These are phyloP conservation scores for Leucoma salicis DNA, from an alignment of 2,888 invertebrate species.

Conservation along the genomic window DNA sequence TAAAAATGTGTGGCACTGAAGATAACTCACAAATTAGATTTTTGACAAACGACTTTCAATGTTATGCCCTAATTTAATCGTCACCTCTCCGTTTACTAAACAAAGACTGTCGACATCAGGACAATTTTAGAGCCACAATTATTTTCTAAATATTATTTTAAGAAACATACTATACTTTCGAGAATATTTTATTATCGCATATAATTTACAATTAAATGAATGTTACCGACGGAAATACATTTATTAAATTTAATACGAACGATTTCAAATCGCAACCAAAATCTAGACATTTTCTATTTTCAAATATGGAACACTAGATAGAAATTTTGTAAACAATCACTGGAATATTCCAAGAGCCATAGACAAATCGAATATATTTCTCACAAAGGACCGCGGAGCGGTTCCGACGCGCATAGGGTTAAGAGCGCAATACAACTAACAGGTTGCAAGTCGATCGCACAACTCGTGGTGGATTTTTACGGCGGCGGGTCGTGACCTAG, in stretches of 20 bases:
- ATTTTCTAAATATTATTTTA: too few species aligned
- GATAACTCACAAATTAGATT: background rate
- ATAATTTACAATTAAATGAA: background rate
- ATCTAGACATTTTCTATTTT: background rate
- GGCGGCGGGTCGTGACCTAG: slow-evolving; percentile 31
- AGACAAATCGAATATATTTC: background rate
- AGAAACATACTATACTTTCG: background rate
- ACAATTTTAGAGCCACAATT: too few species aligned
- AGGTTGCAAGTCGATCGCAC: slow-evolving; percentile 30
- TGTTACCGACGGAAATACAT: background rate
- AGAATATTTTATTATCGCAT: background rate
- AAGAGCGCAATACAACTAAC: slow-evolving; percentile 25
- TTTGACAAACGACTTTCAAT: background rate
- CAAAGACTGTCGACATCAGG: background rate
- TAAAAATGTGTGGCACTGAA: background rate
- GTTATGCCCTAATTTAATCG: background rate
- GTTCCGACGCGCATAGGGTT: slow-evolving; percentile 16
- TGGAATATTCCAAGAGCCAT: background rate
- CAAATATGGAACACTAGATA: background rate
- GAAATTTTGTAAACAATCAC: background rate
- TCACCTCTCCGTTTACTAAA: background rate
- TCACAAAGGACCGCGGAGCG: slow-evolving; percentile 9
- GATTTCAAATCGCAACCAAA: background rate
- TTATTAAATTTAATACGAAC: background rate
- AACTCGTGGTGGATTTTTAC: slow-evolving; percentile 26